These are phyloP conservation scores for Pemphigus obesinymphae DNA, from an alignment of 1,140 invertebrate genomes.

Conservation along the genomic window DNA sequence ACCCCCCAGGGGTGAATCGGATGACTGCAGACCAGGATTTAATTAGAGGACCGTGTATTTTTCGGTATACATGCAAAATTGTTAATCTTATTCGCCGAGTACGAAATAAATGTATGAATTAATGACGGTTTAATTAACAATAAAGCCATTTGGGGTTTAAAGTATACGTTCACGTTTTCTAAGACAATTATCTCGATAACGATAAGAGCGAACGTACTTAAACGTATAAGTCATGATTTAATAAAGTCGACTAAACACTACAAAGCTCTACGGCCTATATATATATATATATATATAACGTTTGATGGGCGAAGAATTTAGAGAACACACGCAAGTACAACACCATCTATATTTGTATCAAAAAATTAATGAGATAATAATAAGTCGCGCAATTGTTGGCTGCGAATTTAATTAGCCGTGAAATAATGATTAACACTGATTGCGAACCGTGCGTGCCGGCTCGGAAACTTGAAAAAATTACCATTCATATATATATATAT, in stretches of 20 bases:
- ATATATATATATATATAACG: no score
- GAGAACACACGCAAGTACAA: no score
- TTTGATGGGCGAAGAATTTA: no score
- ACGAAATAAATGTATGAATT: background rate
- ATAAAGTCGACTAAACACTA: background rate
- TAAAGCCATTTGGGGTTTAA: background rate
- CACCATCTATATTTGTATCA: background rate
- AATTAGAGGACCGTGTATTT: background rate
- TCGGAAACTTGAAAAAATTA: background rate
- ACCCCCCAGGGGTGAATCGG: background rate
- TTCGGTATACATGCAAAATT: background rate
- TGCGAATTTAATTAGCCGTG: background rate
- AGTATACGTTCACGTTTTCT: background rate
- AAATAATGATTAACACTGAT: background rate
- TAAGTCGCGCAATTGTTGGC: background rate
- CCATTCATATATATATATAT: no score
- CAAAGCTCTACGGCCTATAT: background rate
- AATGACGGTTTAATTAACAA: no score
- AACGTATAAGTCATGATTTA: background rate
- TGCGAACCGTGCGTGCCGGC: background rate
- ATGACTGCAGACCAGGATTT: background rate
- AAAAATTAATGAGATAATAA: background rate
- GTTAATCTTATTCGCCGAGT: background rate
- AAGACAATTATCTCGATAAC: background rate
- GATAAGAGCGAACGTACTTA: background rate